These are phyloP conservation scores for Lamellibrachia satsuma DNA, from an alignment of 2,888 invertebrate species.

Conservation along the genomic window DNA sequence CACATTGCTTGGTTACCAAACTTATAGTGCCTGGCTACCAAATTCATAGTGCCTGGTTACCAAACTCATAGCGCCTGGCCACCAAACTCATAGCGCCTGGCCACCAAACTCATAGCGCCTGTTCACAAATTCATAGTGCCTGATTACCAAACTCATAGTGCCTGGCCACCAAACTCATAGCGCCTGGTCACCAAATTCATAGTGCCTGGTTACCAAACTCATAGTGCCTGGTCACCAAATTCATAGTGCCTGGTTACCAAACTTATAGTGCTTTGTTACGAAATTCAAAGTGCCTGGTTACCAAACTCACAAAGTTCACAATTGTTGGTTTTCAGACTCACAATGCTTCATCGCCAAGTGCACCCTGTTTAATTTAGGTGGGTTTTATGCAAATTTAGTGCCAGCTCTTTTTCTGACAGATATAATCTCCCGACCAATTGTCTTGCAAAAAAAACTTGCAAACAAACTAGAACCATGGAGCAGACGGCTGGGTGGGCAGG, in stretches of 20 bases:
- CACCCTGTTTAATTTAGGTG: not conserved
- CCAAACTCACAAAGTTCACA: not conserved
- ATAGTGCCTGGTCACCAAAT: not conserved
- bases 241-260: not conserved
- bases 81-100: too few relatives aligned
- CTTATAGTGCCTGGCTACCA: too few relatives aligned
- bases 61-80: too few relatives aligned
- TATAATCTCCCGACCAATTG: not conserved
- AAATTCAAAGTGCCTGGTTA: not conserved
- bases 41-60: too few relatives aligned
- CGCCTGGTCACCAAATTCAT: too few relatives aligned
- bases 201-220: too few relatives aligned
- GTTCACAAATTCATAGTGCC: too few relatives aligned
- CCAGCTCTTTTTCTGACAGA: not conserved
- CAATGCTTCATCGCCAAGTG: not conserved
- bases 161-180: too few relatives aligned
- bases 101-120: too few relatives aligned
- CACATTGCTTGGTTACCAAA: too few relatives aligned
- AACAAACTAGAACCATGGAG: not conserved
- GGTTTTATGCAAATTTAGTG: slow-evolving; percentile 4
- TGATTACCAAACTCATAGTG: too few relatives aligned
- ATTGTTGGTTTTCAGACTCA: not conserved
- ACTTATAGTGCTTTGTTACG: not conserved
- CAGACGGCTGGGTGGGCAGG: not conserved
- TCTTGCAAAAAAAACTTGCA: not conserved